phyloP scores from a whole-genome alignment of 2,888 invertebrate genomes.

The Pseudococcus viburni region DNA sequence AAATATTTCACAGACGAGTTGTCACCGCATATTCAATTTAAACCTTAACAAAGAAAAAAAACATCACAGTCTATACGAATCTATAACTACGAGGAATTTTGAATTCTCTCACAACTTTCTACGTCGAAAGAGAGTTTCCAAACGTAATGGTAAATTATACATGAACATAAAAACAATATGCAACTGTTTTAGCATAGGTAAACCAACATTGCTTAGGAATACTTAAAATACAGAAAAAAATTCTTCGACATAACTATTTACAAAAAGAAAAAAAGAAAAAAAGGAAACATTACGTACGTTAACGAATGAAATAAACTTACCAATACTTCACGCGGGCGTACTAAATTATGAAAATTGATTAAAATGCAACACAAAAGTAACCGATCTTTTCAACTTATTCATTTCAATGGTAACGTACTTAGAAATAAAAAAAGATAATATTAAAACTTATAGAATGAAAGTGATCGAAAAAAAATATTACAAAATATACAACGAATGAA shows the following conservation, averaged over 20 bases:
- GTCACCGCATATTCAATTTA: background rate
- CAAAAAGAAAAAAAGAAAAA: background rate
- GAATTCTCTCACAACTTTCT: background rate
- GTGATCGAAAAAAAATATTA: background rate
- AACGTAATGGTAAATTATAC: slow-evolving; percentile 6
- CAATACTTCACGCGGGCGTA: background rate
- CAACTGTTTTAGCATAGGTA: background rate
- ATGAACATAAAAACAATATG: background rate
- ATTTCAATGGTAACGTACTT: background rate
- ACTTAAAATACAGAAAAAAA: background rate
- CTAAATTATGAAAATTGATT: background rate
- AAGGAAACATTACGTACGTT: background rate
- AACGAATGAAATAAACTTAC: background rate
- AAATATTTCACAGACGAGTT: background rate
- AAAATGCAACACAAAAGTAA: slow-evolving; percentile 1
- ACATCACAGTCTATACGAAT: background rate
- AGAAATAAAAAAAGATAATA: background rate
- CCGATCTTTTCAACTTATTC: background rate
- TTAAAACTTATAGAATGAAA: background rate
- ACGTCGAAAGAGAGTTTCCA: background rate
- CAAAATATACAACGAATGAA: background rate
- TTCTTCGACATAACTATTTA: slow-evolving; percentile 13
- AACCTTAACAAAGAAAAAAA: background rate
- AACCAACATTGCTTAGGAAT: background rate
- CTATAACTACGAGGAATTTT: slow-evolving; percentile 12